Evolutionary conservation across 2,888 invertebrate genomes (phyloP).

Genomic region (Buathra laborator): DNA sequence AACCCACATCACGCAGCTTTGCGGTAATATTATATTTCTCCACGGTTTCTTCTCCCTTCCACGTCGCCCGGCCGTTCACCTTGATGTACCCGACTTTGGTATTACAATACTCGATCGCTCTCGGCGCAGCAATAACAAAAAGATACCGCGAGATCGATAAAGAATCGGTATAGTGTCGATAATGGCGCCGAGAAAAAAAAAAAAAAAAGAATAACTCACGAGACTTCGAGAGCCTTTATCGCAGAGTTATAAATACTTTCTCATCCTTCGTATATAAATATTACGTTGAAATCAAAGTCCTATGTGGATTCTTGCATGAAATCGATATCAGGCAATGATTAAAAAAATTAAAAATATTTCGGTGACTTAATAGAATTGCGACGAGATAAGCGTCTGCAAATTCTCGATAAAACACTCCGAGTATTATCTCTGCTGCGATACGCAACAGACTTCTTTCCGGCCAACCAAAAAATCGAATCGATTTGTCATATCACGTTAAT

Average conservation of each 20-base stretch:
- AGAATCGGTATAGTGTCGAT: not conserved
- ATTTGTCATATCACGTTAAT: not conserved
- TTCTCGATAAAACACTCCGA: constrained; percentile 15
- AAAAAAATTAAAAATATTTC: not conserved
- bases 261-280: not conserved
- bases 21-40: constrained; percentile 12
- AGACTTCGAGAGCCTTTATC: constrained; percentile 5
- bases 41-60: constrained; percentile 13
- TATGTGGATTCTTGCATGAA: constrained; percentile 10
- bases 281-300: constrained; percentile 45
- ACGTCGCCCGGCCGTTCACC: constrained; percentile 41
- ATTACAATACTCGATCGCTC: not conserved
- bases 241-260: not conserved
- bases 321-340: constrained; percentile 13
- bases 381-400: not conserved
- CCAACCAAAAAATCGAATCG: not conserved
- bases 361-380: not conserved
- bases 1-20: constrained; percentile 71
- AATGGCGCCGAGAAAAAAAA: not conserved
- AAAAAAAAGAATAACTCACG: not conserved
- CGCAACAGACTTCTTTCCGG: not conserved
- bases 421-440: constrained; percentile 3
- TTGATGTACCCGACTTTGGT: not conserved
- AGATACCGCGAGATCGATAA: not conserved
- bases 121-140: not conserved